Conservation (phyloP, 92 coral and sea anemone species). For the Desmophyllum pertusum region DNA sequence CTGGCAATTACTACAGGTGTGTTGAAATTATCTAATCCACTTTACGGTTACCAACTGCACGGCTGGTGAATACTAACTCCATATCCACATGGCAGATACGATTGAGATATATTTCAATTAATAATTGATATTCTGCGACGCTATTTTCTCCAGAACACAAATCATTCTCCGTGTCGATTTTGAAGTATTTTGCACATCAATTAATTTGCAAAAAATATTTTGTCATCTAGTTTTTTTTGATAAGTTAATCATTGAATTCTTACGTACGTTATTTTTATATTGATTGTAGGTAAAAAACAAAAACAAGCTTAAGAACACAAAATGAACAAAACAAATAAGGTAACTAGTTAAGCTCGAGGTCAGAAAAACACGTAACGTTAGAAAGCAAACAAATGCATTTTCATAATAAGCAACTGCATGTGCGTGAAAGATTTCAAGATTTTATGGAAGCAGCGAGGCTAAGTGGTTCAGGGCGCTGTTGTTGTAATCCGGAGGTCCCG, state of each 20-base stretch:
- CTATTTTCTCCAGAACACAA: not conserved
- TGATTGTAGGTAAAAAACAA: not conserved
- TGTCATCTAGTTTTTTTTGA: not conserved
- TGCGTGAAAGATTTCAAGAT: not conserved
- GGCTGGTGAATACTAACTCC: not conserved
- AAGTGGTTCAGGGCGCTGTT: too few species aligned
- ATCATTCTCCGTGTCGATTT: too few species aligned
- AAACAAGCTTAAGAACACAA: slow-evolving; percentile 4
- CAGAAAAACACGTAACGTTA: not conserved
- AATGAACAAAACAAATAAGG: not conserved
- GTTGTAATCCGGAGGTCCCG: too few species aligned
- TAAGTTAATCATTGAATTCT: too few species aligned
- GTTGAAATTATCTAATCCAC: not conserved
- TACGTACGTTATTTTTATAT: not conserved
- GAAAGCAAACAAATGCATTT: not conserved
- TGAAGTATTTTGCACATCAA: not conserved
- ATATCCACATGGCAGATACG: not conserved
- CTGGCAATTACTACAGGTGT: not conserved
- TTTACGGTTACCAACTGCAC: not conserved
- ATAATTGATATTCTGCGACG: slow-evolving; percentile 15
- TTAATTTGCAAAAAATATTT: not conserved
- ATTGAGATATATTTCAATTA: not conserved
- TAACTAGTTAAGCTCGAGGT: not conserved
- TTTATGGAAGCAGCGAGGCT: too few species aligned
- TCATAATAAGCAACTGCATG: not conserved